These are phyloP conservation scores for Betta splendens DNA, from an alignment of 2,797 vertebrate species.

Conservation along the genomic window DNA sequence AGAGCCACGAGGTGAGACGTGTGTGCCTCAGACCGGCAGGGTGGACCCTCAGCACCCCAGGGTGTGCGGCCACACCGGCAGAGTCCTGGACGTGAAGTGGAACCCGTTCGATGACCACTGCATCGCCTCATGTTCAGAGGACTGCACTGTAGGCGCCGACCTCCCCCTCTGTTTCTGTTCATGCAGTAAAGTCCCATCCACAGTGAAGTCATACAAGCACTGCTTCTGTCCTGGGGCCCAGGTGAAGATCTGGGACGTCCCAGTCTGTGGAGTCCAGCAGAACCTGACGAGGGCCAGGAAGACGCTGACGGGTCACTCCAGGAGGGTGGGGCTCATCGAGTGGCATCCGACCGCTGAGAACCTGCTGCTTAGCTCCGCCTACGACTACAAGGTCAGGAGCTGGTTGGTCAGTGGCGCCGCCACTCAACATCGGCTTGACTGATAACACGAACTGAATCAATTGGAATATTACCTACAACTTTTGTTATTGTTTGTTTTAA, in stretches of 20 bases:
- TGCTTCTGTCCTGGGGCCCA: constrained; percentile 14
- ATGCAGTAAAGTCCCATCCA: too few species aligned
- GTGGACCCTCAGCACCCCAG: constrained; percentile 90
- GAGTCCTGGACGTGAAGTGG: constrained; percentile 93
- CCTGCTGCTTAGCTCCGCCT: constrained; percentile 79
- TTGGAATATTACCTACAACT: too few species aligned
- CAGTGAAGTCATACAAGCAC: too few species aligned
- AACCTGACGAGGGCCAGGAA: constrained; percentile 81
- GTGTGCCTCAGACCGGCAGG: constrained; percentile 84
- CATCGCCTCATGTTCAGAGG: constrained; percentile 95
- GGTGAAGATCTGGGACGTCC: constrained; percentile 86
- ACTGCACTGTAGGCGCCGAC: constrained; percentile 78
- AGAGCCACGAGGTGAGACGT: neutral
- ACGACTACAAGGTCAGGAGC: constrained; percentile 74
- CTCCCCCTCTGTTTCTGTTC: neutral
- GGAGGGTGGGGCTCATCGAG: constrained; percentile 86
- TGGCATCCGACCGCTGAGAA: constrained; percentile 92
- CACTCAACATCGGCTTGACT: too few species aligned
- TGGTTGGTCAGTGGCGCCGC: neutral
- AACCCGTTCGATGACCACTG: constrained; percentile 93
- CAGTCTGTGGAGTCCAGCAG: constrained; percentile 81
- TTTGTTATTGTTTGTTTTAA: too few species aligned
- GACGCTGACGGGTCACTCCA: constrained; percentile 74
- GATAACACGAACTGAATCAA: too few species aligned
- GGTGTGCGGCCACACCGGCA: constrained; percentile 88